Conservation (phyloP, 1,140 invertebrate species). For the Drosophila mojavensis region DNA sequence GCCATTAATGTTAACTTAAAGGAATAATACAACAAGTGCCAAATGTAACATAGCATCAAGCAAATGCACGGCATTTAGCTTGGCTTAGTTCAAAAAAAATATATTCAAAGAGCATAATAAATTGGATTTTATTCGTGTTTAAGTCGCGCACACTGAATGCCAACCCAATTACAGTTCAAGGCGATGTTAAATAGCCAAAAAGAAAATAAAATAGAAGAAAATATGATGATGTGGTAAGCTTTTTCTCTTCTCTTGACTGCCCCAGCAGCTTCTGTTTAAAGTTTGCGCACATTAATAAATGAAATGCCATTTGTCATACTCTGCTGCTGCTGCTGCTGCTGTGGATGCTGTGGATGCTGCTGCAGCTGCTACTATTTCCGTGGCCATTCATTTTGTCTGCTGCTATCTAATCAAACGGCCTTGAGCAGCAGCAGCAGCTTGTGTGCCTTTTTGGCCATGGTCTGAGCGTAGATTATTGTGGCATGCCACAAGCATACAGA, state of each 20-base stretch:
- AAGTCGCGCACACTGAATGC: neutral
- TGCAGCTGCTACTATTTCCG: neutral
- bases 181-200: slow-evolving; percentile 5
- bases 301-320: slow-evolving; percentile 34
- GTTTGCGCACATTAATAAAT: slow-evolving; percentile 24
- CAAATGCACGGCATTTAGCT: neutral
- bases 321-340: slow-evolving; percentile 4
- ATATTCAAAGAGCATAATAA: neutral
- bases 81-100: neutral
- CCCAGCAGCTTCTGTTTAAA: slow-evolving; percentile 11
- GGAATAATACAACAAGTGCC: neutral
- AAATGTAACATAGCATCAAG: neutral
- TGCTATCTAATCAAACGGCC: slow-evolving; percentile 53
- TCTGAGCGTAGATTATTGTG: slow-evolving; percentile 19
- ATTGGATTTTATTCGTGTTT: neutral
- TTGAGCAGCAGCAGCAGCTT: slow-evolving; percentile 23
- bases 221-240: slow-evolving; percentile 1
- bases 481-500: slow-evolving; percentile 31
- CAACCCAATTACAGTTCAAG: slow-evolving; percentile 28
- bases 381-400: slow-evolving; percentile 10
- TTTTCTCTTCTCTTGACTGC: neutral
- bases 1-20: too few species aligned
- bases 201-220: neutral
- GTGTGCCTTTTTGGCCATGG: slow-evolving; percentile 17
- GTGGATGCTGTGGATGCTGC: neutral